A percentile compares a stretch with the other conserved stretches of the same genome.
These are phyloP conservation scores for Montipora cactus DNA, from an alignment of 64 coral and sea anemone species.

Conservation along the genomic window DNA sequence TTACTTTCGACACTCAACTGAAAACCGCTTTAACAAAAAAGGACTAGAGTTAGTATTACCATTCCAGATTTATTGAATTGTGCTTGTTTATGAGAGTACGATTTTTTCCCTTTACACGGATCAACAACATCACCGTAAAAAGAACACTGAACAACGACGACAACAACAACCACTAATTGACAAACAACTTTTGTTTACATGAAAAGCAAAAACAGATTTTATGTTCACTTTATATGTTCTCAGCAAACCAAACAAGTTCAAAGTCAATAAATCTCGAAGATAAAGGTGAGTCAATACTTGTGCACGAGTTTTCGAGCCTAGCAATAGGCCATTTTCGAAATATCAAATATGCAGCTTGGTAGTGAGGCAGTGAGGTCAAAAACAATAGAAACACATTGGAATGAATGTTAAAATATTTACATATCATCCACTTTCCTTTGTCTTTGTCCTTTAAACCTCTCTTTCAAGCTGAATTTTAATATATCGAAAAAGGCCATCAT, in stretches of 20 bases:
- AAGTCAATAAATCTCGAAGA: slow-evolving; percentile 49
- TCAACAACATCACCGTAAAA: too few relatives aligned
- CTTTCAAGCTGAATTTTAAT: too few relatives aligned
- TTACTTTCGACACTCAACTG: too few relatives aligned
- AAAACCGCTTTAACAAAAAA: background rate
- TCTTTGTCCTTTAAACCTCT: too few relatives aligned
- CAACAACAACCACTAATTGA: background rate
- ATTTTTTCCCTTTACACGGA: too few relatives aligned
- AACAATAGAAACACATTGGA: too few relatives aligned
- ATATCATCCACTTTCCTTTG: too few relatives aligned
- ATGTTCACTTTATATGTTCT: slow-evolving; percentile 24
- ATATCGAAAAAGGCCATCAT: too few relatives aligned
- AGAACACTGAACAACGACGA: background rate
- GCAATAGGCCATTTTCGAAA: too few relatives aligned
- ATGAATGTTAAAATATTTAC: too few relatives aligned
- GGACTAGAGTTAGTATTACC: background rate
- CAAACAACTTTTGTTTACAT: background rate
- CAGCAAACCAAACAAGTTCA: slow-evolving; percentile 10
- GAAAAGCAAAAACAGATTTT: background rate
- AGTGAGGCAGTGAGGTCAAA: too few relatives aligned
- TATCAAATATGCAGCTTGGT: too few relatives aligned
- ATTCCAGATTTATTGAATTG: background rate
- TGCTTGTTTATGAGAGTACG: background rate
- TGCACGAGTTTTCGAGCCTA: background rate
- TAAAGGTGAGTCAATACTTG: slow-evolving; percentile 7